A percentile compares a stretch with the other conserved stretches of the same genome.
phyloP scores from a whole-genome alignment of 2,113 vertebrate species.

The Corythornis cristatus region DNA sequence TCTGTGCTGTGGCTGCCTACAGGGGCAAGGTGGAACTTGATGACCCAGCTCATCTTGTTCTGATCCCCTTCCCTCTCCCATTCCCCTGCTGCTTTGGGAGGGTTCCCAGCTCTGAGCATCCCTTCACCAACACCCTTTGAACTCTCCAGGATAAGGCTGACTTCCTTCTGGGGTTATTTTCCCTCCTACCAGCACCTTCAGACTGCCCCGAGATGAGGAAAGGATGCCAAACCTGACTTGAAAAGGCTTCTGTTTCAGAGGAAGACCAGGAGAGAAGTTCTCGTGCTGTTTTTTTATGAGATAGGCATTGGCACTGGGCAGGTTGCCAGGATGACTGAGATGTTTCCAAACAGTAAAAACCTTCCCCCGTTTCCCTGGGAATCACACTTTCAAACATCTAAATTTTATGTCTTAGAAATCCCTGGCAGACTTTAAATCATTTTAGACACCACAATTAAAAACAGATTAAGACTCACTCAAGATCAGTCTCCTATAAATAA shows the following conservation, averaged over 20 bases:
- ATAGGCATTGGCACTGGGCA: slow-evolving; percentile 5
- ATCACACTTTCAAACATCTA: not conserved
- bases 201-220: not conserved
- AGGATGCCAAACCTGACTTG: not conserved
- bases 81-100: not conserved
- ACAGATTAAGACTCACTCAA: slow-evolving; percentile 34
- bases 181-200: not conserved
- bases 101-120: not conserved
- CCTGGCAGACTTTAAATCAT: slow-evolving; percentile 35
- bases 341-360: not conserved
- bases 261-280: not conserved
- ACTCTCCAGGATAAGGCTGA: not conserved
- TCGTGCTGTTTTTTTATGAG: slow-evolving; percentile 25
- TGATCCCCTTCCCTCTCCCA: fast-evolving
- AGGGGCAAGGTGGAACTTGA: fast-evolving
- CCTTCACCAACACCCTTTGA: not conserved
- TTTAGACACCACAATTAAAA: slow-evolving; percentile 59
- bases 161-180: not conserved
- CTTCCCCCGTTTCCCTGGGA: not conserved
- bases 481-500: not conserved
- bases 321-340: not conserved
- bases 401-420: slow-evolving; percentile 11
- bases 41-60: not conserved
- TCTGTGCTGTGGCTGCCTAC: not conserved
- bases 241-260: not conserved